A percentile compares a stretch with the other conserved stretches of the same genome.
These are phyloP conservation scores for Mus caroli DNA, from an alignment of 2,797 vertebrate species.

Conservation along the genomic window DNA sequence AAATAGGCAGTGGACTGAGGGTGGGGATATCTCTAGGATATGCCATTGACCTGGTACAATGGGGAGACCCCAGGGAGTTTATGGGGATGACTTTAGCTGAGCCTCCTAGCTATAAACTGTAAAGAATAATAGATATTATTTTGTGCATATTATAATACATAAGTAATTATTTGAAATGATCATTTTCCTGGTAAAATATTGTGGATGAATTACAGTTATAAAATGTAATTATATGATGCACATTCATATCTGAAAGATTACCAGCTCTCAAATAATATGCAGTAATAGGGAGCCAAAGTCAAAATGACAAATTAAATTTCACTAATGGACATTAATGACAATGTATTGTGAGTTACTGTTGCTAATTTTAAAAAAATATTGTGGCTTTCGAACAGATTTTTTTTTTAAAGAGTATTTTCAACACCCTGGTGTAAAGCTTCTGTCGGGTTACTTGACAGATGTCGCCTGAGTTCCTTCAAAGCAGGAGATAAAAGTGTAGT, in stretches of 20 bases:
- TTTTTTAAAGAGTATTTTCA: conserved; percentile 83
- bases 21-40: neutral
- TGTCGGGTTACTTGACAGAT: conserved; percentile 80
- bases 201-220: conserved; percentile 71
- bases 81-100: neutral
- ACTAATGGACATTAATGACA: conserved; percentile 79
- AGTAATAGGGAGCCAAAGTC: conserved; percentile 63
- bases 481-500: conserved; percentile 69
- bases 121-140: conserved; percentile 62
- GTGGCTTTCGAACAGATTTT: conserved; percentile 76
- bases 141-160: neutral
- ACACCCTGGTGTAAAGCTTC: conserved; percentile 77
- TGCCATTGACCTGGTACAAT: neutral
- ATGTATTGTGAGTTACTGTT: conserved; percentile 65
- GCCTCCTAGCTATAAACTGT: conserved; percentile 16
- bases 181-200: conserved; percentile 77
- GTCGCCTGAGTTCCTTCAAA: conserved; percentile 67
- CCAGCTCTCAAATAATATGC: conserved; percentile 77
- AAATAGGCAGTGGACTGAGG: neutral
- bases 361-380: conserved; percentile 81
- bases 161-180: conserved; percentile 75
- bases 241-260: conserved; percentile 74
- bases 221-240: conserved; percentile 66
- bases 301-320: conserved; percentile 82
- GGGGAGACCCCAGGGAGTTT: neutral